phyloP scores from a whole-genome alignment of 35 echinoderm and acorn worm genomes.

The Lytechinus pictus region DNA sequence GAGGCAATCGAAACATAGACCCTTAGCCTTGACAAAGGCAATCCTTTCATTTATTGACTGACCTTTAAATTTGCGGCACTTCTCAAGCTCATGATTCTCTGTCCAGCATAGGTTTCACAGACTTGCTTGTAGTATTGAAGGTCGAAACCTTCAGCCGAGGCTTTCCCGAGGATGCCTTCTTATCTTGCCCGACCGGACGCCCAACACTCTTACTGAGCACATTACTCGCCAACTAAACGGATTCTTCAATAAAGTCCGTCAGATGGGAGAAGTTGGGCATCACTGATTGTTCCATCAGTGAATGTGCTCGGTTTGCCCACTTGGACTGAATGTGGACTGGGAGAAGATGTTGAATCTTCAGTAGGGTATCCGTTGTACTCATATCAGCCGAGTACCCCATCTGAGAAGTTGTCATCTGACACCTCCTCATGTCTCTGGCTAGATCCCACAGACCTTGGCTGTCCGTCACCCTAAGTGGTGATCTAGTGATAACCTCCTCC shows the following conservation, averaged over 20 bases:
- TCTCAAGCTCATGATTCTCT: constrained; percentile 30
- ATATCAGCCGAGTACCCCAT: too few relatives aligned
- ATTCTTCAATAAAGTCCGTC: constrained; percentile 65
- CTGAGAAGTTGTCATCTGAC: too few relatives aligned
- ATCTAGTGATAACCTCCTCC: too few relatives aligned
- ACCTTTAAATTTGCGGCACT: constrained; percentile 48
- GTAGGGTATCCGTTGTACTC: constrained; percentile 48
- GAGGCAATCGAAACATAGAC: constrained; percentile 65
- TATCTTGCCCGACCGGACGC: not conserved
- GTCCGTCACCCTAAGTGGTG: too few relatives aligned
- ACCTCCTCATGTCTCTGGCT: too few relatives aligned
- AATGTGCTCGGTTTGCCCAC: constrained; percentile 61
- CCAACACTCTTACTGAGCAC: constrained; percentile 47
- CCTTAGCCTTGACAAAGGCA: constrained; percentile 36
- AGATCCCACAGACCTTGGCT: too few relatives aligned
- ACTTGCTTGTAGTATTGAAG: not conserved
- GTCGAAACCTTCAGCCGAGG: not conserved
- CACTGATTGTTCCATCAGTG: constrained; percentile 47
- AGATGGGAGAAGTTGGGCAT: not conserved
- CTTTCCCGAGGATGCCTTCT: not conserved
- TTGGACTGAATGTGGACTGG: constrained; percentile 62
- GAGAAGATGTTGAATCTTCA: constrained; percentile 65
- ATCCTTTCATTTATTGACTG: constrained; percentile 46
- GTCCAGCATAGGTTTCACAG: constrained; percentile 34
- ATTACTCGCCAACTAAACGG: constrained; percentile 45